A percentile compares a stretch with the other conserved stretches of the same genome.
Evolutionary conservation across 2,888 invertebrate species (phyloP).

Genomic region (Euplexia lucipara): DNA sequence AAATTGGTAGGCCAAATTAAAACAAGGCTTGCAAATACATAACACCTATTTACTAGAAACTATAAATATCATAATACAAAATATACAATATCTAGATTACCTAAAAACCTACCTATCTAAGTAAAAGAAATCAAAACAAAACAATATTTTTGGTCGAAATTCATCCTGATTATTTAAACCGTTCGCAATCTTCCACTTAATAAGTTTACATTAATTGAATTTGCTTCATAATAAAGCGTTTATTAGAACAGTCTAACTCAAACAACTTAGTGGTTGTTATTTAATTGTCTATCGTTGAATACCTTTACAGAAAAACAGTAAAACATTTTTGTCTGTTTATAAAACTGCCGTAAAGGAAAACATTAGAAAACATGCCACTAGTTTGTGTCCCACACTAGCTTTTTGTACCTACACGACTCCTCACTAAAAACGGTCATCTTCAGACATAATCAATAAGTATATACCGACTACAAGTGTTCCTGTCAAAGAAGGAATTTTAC

Average conservation of each 20-base stretch:
- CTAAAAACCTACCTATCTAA: constrained; percentile 4
- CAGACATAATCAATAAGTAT: constrained; percentile 17
- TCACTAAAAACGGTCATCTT: constrained; percentile 2
- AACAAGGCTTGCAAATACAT: constrained; percentile 22
- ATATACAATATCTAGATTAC: constrained; percentile 22
- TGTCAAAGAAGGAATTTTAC: constrained; percentile 24
- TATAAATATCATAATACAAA: constrained; percentile 39
- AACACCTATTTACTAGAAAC: constrained; percentile 52
- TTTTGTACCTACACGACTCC: not conserved
- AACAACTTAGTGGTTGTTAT: no score
- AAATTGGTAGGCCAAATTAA: constrained; percentile 41
- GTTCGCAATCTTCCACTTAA: not conserved
- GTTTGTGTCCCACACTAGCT: not conserved
- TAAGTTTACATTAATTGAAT: not conserved
- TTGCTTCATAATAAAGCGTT: not conserved
- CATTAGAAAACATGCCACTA: not conserved
- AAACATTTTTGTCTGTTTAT: not conserved
- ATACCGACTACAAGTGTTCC: constrained; percentile 8
- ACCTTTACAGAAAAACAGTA: not conserved
- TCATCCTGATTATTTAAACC: constrained; percentile 13
- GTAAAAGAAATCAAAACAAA: constrained; percentile 32
- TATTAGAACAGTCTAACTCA: constrained; percentile 2
- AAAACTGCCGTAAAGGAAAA: not conserved
- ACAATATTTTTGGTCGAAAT: constrained; percentile 17
- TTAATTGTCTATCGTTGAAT: no score